phyloP scores from a whole-genome alignment of 2,888 invertebrate species.

The Bombyx huttoni region DNA sequence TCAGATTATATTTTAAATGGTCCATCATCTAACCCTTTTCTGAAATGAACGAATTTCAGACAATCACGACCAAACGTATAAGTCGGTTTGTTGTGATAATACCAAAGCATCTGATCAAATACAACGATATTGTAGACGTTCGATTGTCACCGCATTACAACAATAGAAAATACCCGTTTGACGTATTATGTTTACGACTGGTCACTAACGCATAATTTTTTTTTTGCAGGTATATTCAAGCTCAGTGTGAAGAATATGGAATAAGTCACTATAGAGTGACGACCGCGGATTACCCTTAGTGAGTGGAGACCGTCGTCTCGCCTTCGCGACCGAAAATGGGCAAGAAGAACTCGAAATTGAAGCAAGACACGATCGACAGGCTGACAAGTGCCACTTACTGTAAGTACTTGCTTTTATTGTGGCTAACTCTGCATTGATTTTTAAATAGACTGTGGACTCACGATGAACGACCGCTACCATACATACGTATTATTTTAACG shows the following conservation, averaged over 20 bases:
- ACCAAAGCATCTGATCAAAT: conserved; percentile 16
- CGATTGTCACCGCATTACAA: not conserved
- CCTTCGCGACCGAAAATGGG: conserved; percentile 78
- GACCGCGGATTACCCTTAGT: conserved; percentile 19
- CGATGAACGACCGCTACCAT: not conserved
- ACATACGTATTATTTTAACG: not conserved
- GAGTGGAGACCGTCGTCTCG: conserved; percentile 17
- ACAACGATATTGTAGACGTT: not conserved
- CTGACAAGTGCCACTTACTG: conserved; percentile 94
- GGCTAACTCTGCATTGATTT: conserved; percentile 1
- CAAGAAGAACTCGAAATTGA: conserved; percentile 96
- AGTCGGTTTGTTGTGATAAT: conserved; percentile 11
- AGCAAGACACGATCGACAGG: conserved; percentile 94
- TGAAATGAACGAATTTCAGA: too few relatives aligned
- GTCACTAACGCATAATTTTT: conserved; percentile 7
- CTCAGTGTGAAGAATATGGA: conserved; percentile 48
- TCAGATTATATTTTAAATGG: too few relatives aligned
- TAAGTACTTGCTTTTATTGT: conserved; percentile 66
- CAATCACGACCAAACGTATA: not conserved
- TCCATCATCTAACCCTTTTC: too few relatives aligned
- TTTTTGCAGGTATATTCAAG: conserved; percentile 37
- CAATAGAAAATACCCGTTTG: not conserved
- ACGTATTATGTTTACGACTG: not conserved
- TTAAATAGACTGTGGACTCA: conserved; percentile 1
- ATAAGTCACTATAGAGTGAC: conserved; percentile 32